Base-by-base conservation (phyloP, 2,797 vertebrate species). In the Hyperoplus immaculatus region DNA sequence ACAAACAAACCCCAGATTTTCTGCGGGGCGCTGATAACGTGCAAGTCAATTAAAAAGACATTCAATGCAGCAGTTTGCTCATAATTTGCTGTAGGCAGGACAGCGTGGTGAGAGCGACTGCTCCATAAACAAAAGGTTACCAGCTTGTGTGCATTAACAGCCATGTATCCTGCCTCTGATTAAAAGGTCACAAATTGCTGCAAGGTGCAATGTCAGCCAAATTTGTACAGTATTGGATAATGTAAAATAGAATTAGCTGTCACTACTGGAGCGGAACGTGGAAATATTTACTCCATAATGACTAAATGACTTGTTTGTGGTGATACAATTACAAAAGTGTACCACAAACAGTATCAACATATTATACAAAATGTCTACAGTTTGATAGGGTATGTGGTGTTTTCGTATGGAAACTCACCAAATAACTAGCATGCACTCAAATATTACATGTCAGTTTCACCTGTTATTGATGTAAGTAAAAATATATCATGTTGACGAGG, bases 61-160 rank as follows among this genome's bases (percentile, higher is more conserved):
- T 82, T 88, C 66, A 43, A 68, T 76, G 69, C 50, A 18, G 78
- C 75, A 15, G 79, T 77, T 72, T 16, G 63, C 80, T 83, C 67
- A 1, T 58, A 29, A 60, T 67, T 82, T 41, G 57, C 81, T 72
- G 75, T 29, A 63, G 39, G 68, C 51, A 2, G 60, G 74, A 69
- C 81, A 72, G 84, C 77, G 78, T 4, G 6, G 58, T 0, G 41
- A 72, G 80, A 78, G 65, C 45, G 60, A 82, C 66, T n/a, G 72
- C 83, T 80, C 64, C 2, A 82, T 65, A 80, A 86, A 87, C 78
- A 81, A 87, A 91, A 91, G 89, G 89, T 92, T 86, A 89, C 65
- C 59, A 21, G 81, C 80, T 82, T 43, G 77, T 47, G 60, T 49
- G 57, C 79, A 81, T 83, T 85, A 78, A 81, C 78, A 38, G 54